Conservation (phyloP, 2,113 vertebrate species). For the Rhadina sibilatrix region DNA sequence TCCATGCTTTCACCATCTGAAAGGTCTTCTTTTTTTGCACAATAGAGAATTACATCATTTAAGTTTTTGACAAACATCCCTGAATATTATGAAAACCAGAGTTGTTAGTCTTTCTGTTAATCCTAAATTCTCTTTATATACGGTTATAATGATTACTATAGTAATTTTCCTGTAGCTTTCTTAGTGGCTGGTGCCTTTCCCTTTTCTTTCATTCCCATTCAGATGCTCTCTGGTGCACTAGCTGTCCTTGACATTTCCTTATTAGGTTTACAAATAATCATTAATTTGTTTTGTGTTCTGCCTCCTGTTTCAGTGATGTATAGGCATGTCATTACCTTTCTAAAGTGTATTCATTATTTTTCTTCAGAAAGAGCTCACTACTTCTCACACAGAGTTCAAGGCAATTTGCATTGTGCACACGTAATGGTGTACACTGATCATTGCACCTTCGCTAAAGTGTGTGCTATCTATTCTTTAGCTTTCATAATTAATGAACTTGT, state of each 20-base stretch:
- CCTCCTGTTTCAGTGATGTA: conserved; percentile 63
- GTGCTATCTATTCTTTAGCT: neutral
- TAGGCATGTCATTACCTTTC: conserved; percentile 58
- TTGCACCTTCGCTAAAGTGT: neutral
- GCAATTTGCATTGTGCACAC: neutral
- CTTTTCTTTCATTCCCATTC: conserved; percentile 45
- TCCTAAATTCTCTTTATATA: neutral
- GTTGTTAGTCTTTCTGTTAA: neutral
- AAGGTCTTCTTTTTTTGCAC: neutral
- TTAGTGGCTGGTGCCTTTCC: neutral
- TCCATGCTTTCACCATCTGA: neutral
- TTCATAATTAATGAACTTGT: conserved; percentile 9
- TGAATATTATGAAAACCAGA: neutral
- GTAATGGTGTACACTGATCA: neutral
- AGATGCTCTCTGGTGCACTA: neutral
- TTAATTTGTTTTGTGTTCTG: conserved; percentile 64
- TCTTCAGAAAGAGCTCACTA: neutral
- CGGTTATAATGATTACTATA: neutral
- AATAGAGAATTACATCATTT: neutral
- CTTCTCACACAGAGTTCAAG: neutral
- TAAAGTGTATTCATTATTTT: conserved; percentile 53
- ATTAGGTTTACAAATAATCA: conserved; percentile 69
- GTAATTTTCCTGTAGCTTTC: neutral
- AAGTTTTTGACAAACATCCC: neutral
- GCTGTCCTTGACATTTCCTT: conserved; percentile 59